A percentile compares a stretch with the other conserved stretches of the same genome.
phyloP scores from a whole-genome alignment of 2,113 vertebrate genomes.

The Dromaius novaehollandiae region DNA sequence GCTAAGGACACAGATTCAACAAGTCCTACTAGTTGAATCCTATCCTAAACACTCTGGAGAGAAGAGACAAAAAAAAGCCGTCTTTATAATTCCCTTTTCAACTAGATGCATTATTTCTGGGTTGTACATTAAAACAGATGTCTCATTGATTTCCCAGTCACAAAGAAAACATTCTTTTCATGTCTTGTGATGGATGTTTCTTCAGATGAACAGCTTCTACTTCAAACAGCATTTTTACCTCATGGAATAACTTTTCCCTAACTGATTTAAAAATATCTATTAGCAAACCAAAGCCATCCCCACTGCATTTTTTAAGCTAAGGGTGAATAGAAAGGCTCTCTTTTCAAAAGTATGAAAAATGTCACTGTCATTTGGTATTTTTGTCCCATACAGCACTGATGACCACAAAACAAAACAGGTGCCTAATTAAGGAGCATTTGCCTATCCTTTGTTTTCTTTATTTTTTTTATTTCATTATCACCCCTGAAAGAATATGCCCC shows the following conservation, averaged over 20 bases:
- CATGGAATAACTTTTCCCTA: conserved; percentile 44
- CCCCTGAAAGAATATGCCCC: background rate
- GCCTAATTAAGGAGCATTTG: conserved; percentile 19
- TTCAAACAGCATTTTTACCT: conserved; percentile 57
- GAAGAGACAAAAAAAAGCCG: conserved; percentile 20
- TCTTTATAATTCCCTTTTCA: conserved; percentile 45
- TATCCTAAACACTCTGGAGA: background rate
- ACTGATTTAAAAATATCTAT: conserved; percentile 29
- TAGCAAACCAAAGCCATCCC: background rate
- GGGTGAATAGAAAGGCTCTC: background rate
- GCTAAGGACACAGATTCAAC: background rate
- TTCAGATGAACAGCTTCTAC: conserved; percentile 28
- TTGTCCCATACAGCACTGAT: background rate
- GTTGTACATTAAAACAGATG: conserved; percentile 65
- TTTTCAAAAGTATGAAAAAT: background rate
- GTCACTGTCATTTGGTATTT: background rate
- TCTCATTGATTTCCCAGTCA: conserved; percentile 61
- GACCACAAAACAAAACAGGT: background rate
- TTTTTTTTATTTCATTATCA: conserved; percentile 16
- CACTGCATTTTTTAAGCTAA: background rate
- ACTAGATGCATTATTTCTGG: conserved; percentile 43
- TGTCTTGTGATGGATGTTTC: conserved; percentile 52
- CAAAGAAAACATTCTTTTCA: conserved; percentile 66
- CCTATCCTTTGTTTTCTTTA: background rate
- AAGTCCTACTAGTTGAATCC: background rate